Evolutionary conservation across 2,888 invertebrate genomes (phyloP).

Genomic region (Spicauda simplicius): DNA sequence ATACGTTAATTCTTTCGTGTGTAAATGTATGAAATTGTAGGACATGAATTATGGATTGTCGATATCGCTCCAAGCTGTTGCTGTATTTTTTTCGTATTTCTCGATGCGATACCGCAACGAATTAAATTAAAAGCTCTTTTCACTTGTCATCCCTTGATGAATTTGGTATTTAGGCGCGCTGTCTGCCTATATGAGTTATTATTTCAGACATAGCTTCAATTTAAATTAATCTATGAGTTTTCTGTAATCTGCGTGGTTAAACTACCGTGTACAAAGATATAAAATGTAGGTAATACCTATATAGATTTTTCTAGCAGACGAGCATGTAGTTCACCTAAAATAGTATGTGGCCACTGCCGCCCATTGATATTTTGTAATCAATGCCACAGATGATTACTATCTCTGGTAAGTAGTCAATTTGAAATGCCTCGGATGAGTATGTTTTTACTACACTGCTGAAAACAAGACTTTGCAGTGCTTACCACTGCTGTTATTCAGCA

Average conservation of each 20-base stretch:
- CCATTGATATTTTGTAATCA: too few species aligned
- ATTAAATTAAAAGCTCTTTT: constrained; percentile 85
- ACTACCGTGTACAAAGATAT: too few species aligned
- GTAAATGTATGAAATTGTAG: constrained; percentile 82
- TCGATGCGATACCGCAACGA: constrained; percentile 82
- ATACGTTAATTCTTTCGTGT: constrained; percentile 54
- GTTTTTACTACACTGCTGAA: too few species aligned
- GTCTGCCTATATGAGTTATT: constrained; percentile 53
- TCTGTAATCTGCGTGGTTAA: not conserved
- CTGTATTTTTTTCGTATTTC: constrained; percentile 80
- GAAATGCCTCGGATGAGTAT: too few species aligned
- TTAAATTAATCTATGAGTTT: not conserved
- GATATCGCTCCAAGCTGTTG: constrained; percentile 85
- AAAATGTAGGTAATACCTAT: too few species aligned
- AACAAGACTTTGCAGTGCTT: too few species aligned
- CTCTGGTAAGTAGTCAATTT: too few species aligned
- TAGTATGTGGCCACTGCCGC: too few species aligned
- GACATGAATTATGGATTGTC: constrained; percentile 86
- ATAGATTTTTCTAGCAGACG: too few species aligned
- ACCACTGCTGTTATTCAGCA: too few species aligned
- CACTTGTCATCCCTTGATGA: constrained; percentile 83
- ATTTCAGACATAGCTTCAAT: constrained; percentile 30
- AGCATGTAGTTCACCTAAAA: too few species aligned
- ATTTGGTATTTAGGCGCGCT: constrained; percentile 75
- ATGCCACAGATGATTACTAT: too few species aligned